These are phyloP conservation scores for Mastacembelus armatus DNA, from an alignment of 2,797 vertebrate genomes.

Conservation along the genomic window DNA sequence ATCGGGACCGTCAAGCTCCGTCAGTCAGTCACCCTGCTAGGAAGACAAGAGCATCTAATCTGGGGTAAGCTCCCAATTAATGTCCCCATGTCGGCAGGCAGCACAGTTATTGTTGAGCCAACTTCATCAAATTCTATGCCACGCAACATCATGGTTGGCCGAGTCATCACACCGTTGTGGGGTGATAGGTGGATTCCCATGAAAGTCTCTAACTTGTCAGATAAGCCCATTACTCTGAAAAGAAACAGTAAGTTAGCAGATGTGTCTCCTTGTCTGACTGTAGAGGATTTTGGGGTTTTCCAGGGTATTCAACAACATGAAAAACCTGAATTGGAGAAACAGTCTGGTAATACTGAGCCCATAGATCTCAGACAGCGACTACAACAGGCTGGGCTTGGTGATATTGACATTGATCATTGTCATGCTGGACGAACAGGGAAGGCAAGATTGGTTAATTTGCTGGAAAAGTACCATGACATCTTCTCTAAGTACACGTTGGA, in stretches of 20 bases:
- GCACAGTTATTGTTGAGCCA: conserved; percentile 31
- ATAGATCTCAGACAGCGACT: neutral
- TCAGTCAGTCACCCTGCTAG: conserved; percentile 27
- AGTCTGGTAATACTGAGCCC: neutral
- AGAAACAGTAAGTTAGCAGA: neutral
- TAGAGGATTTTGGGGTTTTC: neutral
- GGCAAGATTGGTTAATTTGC: neutral
- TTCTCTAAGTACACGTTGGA: neutral
- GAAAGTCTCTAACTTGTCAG: neutral
- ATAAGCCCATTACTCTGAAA: neutral
- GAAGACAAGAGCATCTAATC: conserved; percentile 28
- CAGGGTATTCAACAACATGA: neutral
- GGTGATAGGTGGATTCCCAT: neutral
- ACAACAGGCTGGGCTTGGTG: neutral
- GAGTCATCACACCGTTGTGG: neutral
- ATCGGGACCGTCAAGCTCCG: conserved; percentile 24
- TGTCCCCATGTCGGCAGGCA: conserved; percentile 19
- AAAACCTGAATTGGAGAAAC: neutral
- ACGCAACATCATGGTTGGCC: too few species aligned
- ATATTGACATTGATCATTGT: neutral
- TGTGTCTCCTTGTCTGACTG: neutral
- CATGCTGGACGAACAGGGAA: neutral
- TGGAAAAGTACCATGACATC: neutral
- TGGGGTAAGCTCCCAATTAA: conserved; percentile 29
- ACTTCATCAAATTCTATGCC: conserved; percentile 24